phyloP scores from a whole-genome alignment of 1,140 invertebrate genomes.

The Drosophila kikkawai region DNA sequence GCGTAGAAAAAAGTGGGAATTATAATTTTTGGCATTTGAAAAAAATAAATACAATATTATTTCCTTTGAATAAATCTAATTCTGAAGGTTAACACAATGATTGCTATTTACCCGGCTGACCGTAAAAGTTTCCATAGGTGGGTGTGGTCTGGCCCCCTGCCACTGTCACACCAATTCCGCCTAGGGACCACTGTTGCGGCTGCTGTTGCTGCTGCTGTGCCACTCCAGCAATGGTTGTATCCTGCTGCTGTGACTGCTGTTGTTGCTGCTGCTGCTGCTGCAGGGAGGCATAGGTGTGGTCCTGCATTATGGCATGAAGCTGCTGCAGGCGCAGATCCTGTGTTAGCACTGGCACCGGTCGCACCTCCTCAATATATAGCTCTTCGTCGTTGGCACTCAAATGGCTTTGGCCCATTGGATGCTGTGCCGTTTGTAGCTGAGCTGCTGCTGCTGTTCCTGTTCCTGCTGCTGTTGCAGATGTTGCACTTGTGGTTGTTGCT shows the following conservation, averaged over 20 bases:
- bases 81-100: background rate
- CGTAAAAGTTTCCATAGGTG: conserved; percentile 55
- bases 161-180: conserved; percentile 75
- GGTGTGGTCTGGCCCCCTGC: conserved; percentile 33
- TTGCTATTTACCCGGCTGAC: conserved; percentile 69
- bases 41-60: background rate
- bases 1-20: conserved; percentile 5
- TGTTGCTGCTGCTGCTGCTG: conserved; percentile 86
- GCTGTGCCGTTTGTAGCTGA: background rate
- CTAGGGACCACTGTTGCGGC: conserved; percentile 80
- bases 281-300: conserved; percentile 91
- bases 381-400: conserved; percentile 71
- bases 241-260: conserved; percentile 36
- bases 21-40: background rate
- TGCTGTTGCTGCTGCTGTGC: conserved; percentile 18
- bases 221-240: conserved; percentile 13
- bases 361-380: conserved; percentile 84
- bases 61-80: background rate
- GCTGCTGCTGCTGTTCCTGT: background rate
- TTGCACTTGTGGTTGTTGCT: conserved; percentile 11
- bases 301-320: conserved; percentile 89
- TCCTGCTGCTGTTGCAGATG: conserved; percentile 6
- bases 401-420: conserved; percentile 33
- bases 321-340: conserved; percentile 85
- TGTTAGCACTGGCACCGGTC: conserved; percentile 81